Conservation (phyloP, 2,113 vertebrate species). For the Chaetops frenatus region DNA sequence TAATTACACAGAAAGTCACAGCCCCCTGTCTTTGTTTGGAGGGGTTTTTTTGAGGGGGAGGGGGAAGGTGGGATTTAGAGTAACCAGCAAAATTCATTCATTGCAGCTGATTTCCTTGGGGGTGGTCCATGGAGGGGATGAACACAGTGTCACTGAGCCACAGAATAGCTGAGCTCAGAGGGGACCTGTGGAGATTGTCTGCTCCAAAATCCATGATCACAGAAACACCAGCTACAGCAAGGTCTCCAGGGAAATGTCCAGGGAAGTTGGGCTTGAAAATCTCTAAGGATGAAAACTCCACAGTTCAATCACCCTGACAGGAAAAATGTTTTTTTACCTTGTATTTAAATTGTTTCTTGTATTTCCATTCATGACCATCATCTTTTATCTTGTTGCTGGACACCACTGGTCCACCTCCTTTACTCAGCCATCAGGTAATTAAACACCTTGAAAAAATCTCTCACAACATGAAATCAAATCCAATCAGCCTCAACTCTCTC, state of each 20-base stretch:
- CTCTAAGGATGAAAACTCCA: background rate
- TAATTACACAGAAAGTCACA: background rate
- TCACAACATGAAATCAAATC: background rate
- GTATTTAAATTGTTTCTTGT: background rate
- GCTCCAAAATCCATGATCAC: background rate
- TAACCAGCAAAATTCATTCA: background rate
- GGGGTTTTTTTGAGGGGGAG: fast-evolving
- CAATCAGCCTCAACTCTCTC: background rate
- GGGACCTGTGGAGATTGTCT: background rate
- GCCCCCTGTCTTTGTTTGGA: fast-evolving
- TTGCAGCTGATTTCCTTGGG: background rate
- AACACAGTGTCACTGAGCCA: background rate
- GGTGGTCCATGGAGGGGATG: background rate
- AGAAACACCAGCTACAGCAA: background rate
- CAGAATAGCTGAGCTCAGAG: background rate
- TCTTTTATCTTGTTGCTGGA: background rate
- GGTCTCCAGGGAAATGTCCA: background rate
- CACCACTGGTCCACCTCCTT: background rate
- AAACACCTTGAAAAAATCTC: background rate
- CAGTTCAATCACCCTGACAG: background rate
- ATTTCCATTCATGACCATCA: background rate
- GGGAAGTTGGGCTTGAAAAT: background rate
- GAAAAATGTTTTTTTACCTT: background rate
- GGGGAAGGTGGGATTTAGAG: background rate
- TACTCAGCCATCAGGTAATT: background rate